These are phyloP conservation scores for Nemapogon koenigi DNA, from an alignment of 2,888 invertebrate genomes.

Conservation along the genomic window DNA sequence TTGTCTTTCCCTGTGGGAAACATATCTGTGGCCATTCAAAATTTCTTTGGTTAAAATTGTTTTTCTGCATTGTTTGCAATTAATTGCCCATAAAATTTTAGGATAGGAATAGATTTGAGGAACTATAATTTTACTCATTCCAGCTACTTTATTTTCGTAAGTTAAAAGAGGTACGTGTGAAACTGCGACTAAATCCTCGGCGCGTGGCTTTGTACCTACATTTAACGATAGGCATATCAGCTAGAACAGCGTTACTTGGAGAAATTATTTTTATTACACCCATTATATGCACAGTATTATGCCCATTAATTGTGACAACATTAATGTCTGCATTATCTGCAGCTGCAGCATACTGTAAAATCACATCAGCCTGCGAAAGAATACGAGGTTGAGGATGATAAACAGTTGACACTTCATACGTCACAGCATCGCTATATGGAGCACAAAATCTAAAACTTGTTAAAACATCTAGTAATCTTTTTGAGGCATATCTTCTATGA, in stretches of 20 bases:
- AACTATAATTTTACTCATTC: not conserved
- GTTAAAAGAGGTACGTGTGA: not conserved
- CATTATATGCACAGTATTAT: slow-evolving; percentile 16
- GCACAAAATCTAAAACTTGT: slow-evolving; percentile 27
- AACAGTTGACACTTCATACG: slow-evolving; percentile 26
- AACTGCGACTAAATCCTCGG: not conserved
- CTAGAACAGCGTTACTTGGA: slow-evolving; percentile 6
- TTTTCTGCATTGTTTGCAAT: slow-evolving; percentile 1
- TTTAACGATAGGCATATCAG: not conserved
- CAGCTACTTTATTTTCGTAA: not conserved
- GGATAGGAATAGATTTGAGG: not conserved
- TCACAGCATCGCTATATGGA: slow-evolving; percentile 23
- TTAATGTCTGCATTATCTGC: slow-evolving; percentile 20
- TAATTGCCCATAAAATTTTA: not conserved
- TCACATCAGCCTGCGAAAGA: slow-evolving; percentile 24
- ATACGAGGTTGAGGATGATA: slow-evolving; percentile 26
- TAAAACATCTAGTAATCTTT: slow-evolving; percentile 25
- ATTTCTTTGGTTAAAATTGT: slow-evolving; percentile 1
- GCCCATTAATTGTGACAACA: slow-evolving; percentile 15
- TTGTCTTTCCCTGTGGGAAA: no score
- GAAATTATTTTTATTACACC: slow-evolving; percentile 17
- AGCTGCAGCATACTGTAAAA: slow-evolving; percentile 25
- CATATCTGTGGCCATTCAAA: not conserved
- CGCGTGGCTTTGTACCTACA: not conserved
- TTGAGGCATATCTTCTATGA: slow-evolving; percentile 26